A percentile compares a stretch with the other conserved stretches of the same genome.
Evolutionary conservation across 2,888 invertebrate genomes (phyloP).

Genomic region (Lordiphosa andalusiaca): DNA sequence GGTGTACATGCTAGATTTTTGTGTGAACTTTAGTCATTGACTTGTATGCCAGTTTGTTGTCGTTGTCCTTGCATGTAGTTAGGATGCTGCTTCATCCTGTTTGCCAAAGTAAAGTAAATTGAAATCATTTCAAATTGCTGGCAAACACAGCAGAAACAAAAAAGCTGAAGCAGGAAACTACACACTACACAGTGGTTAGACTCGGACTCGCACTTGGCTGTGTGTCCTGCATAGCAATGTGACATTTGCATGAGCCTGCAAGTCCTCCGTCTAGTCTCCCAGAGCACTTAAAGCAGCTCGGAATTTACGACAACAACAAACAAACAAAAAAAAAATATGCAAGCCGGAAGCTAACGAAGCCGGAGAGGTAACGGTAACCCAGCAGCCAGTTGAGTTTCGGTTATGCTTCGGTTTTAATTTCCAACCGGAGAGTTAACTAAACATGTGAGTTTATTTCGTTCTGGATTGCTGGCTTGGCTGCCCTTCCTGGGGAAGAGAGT

Average conservation of each 20-base stretch:
- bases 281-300: conserved; percentile 25
- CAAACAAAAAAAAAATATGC: conserved; percentile 18
- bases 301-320: not conserved
- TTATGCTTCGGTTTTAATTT: conserved; percentile 66
- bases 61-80: conserved; percentile 16
- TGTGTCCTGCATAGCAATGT: conserved; percentile 48
- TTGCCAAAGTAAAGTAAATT: conserved; percentile 61
- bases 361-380: conserved; percentile 7
- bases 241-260: conserved; percentile 70
- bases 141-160: conserved; percentile 40
- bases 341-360: conserved; percentile 9
- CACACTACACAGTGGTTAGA: conserved; percentile 17
- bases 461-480: not conserved
- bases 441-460: conserved; percentile 65
- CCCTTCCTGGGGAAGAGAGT: too few relatives aligned
- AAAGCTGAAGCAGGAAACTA: conserved; percentile 22
- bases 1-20: conserved; percentile 6
- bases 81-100: conserved; percentile 49
- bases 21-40: conserved; percentile 37
- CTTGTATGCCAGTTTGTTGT: conserved; percentile 32
- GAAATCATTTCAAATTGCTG: conserved; percentile 73
- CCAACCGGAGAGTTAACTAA: conserved; percentile 60
- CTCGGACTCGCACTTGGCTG: conserved; percentile 8
- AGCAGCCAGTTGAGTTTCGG: conserved; percentile 34
- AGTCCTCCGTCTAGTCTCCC: conserved; percentile 62